Evolutionary conservation across 2,113 vertebrate species (phyloP).

Genomic region (Ammodramus savannarum): DNA sequence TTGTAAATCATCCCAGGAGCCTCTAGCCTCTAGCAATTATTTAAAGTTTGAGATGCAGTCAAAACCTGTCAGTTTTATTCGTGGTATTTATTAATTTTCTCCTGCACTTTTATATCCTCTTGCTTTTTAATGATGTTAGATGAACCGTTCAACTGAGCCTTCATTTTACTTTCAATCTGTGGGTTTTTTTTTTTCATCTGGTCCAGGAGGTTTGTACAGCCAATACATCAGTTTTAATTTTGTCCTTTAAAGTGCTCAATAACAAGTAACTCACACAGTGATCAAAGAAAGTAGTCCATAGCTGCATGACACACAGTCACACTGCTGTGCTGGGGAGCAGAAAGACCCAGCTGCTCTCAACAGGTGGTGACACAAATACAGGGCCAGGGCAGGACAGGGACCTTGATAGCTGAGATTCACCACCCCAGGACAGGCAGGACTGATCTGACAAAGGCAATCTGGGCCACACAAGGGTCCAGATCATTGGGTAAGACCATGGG

Average conservation of each 20-base stretch:
- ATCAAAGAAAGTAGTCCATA: neutral
- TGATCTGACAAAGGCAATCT: neutral
- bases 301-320: neutral
- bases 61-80: neutral
- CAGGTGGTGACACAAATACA: neutral
- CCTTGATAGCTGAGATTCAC: neutral
- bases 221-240: neutral
- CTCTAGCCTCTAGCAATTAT: neutral
- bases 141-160: neutral
- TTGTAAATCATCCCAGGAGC: neutral
- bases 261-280: rapidly evolving
- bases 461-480: neutral
- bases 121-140: neutral
- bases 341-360: neutral
- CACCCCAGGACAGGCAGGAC: neutral
- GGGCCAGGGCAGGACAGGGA: no score
- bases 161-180: neutral
- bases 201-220: neutral
- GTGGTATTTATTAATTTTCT: neutral
- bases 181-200: neutral
- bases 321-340: neutral
- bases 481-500: neutral
- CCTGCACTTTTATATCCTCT: neutral
- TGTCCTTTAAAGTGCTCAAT: neutral
- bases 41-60: neutral